A percentile compares a stretch with the other conserved stretches of the same genome.
These are phyloP conservation scores for Syngnathus rostellatus DNA, from an alignment of 2,797 vertebrate genomes.

Conservation along the genomic window DNA sequence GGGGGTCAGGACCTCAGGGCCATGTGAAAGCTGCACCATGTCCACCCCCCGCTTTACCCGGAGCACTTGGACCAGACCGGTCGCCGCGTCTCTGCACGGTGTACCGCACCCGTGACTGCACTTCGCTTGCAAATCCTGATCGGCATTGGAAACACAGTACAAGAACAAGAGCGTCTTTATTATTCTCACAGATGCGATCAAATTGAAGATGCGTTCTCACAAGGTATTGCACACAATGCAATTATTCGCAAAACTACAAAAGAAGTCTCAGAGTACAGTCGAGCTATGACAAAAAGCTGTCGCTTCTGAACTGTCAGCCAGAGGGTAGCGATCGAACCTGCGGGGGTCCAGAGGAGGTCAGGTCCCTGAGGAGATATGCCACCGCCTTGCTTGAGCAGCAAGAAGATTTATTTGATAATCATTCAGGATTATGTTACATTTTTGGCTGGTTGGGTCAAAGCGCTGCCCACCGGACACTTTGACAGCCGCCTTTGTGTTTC, in stretches of 20 bases:
- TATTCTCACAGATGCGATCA: not conserved
- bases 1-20: constrained; percentile 70
- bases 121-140: not conserved
- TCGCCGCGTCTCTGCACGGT: not conserved
- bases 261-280: not conserved
- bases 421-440: not conserved
- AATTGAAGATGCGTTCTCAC: not conserved
- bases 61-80: not conserved
- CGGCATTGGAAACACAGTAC: not conserved
- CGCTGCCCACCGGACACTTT: constrained; percentile 53
- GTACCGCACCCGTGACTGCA: not conserved
- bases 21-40: constrained; percentile 66
- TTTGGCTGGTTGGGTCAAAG: constrained; percentile 34
- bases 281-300: not conserved
- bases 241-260: not conserved
- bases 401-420: not conserved
- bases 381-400: not conserved
- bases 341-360: not conserved
- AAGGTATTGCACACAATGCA: not conserved
- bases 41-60: constrained; percentile 21
- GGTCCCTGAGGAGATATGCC: not conserved
- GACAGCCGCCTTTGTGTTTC: constrained; percentile 59
- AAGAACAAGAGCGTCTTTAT: not conserved
- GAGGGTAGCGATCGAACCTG: not conserved
- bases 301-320: not conserved